Percentiles rank a stretch among this genome's conserved stretches.
These are phyloP conservation scores for Sarcoramphus papa DNA, from an alignment of 2,797 vertebrate genomes.

Conservation along the genomic window DNA sequence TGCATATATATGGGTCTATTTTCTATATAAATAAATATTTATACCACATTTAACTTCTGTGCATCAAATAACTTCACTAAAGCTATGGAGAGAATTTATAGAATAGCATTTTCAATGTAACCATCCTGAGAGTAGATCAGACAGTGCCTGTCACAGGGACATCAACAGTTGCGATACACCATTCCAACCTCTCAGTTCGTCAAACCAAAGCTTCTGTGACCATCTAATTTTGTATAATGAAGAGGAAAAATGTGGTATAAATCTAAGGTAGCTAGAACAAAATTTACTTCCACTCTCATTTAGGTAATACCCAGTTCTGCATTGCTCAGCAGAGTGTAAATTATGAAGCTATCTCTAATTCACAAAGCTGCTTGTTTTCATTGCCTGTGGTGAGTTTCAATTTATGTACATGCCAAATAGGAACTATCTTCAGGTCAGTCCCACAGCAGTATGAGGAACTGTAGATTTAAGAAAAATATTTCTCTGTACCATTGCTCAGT, in stretches of 20 bases:
- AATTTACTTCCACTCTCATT: constrained; percentile 1
- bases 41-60: constrained; percentile 57
- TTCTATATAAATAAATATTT: constrained; percentile 44
- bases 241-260: constrained; percentile 38
- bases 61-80: neutral
- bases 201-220: neutral
- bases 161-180: neutral
- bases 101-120: neutral
- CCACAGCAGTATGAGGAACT: neutral
- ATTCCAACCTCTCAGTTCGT: neutral
- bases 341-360: neutral
- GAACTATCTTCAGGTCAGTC: neutral
- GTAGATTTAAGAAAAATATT: neutral
- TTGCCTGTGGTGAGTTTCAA: neutral
- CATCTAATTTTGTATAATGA: neutral
- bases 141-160: neutral
- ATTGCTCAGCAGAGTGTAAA: constrained; percentile 25
- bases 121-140: neutral
- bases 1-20: neutral
- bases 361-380: constrained; percentile 35
- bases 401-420: neutral
- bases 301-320: constrained; percentile 19
- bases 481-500: neutral
- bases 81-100: neutral
- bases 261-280: constrained; percentile 25